Conservation (phyloP, 2,888 invertebrate species). For the Physocephala rufipes region DNA sequence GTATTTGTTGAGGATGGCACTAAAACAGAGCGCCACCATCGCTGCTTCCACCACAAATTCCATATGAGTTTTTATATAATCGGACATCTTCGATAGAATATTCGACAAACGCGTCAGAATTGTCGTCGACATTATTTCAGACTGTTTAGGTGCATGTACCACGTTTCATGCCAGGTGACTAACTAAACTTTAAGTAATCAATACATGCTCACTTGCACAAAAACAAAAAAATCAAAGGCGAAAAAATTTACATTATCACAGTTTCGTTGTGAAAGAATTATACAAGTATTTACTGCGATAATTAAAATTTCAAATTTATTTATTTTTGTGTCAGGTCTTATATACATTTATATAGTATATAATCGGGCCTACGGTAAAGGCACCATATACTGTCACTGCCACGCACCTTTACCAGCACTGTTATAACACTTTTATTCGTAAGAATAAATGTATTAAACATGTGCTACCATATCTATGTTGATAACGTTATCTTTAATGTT, state of each 20-base stretch:
- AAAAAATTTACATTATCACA: neutral
- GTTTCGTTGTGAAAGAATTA: conserved; percentile 8
- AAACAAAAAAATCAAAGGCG: neutral
- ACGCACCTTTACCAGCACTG: too few species aligned
- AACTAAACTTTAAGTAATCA: neutral
- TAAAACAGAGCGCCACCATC: conserved; percentile 57
- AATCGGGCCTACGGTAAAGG: too few species aligned
- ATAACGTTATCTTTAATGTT: too few species aligned
- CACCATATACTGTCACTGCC: too few species aligned
- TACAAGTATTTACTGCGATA: neutral
- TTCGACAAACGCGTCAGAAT: conserved; percentile 48
- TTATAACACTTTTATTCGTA: too few species aligned
- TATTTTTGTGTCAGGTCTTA: neutral
- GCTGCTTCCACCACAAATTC: conserved; percentile 58
- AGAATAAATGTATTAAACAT: too few species aligned
- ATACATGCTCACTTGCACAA: neutral
- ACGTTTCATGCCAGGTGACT: neutral
- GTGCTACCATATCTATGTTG: too few species aligned
- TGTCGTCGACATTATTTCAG: conserved; percentile 47
- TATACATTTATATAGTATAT: too few species aligned
- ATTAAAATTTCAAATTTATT: conserved; percentile 18
- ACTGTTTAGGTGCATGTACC: neutral
- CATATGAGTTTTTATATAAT: conserved; percentile 56
- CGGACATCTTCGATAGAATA: conserved; percentile 51
- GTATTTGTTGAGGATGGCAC: conserved; percentile 57